Evolutionary conservation across 2,888 invertebrate species (phyloP), one percentile per base, ranked within the genome.

Genomic region (Timema cristinae): DNA sequence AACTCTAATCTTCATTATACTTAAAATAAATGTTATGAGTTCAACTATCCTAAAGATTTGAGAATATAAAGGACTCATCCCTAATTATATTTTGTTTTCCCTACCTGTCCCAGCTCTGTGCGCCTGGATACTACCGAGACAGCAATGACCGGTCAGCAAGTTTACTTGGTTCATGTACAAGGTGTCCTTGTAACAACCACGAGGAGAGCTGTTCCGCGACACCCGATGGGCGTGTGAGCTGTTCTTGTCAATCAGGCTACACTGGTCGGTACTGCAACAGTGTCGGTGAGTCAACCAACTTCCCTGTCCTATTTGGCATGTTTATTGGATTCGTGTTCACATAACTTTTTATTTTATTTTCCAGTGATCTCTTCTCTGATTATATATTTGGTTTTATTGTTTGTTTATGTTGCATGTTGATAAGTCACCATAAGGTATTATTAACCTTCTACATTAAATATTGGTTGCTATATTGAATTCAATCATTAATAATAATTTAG

Each of bases 131-230:
- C 81, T 94, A 93, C 81, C 87, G 90, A 72, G 90, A 93, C 77
- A 81, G 82, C 0, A 84, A 82, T 69, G 85, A 86, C 74, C 79
- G 84, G 52, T 79, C 82, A 7, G 78, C 79, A n/a, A 85, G 85
- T 73, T 82, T 84, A 16, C 77, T 86, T 32, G 88, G 88, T 10
- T 82, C 85, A n/a, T 92, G 95, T 77, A 83, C 82, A 6, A 83
- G 80, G 50, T 97, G 96, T 78, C 90, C 91, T 5, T 97, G 97
- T 82, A 90, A 89, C 79, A 88, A 87, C n/a, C 87, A 89, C 75
- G 89, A 90, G 76, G 86, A 87, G 76, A 87, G 87, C 67, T 93
- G 93, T 78, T 83, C 84, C 73, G 79, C 88, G 51, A 85, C 83
- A 50, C 82, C 84, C 15, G 84, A 86, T 75, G 84, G 85, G 15